Evolutionary conservation across 2,797 vertebrate species (phyloP), one percentile per base, ranked within the genome.

Genomic region (Helarctos malayanus): DNA sequence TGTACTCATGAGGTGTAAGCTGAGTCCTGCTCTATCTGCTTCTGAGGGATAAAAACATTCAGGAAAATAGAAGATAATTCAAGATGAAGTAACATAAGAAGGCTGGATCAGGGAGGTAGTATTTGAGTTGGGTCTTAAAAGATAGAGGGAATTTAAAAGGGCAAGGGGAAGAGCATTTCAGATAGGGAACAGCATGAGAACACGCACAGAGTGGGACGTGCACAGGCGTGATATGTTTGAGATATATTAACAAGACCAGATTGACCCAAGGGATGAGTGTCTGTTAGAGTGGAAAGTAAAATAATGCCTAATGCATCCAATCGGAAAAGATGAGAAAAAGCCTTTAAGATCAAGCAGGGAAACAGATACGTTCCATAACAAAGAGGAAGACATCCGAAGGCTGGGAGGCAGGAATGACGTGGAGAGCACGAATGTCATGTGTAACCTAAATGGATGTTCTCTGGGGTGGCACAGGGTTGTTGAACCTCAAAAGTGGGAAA

Each of bases 51-150:
- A 61, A 90, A 94, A 83, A 65, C 2, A 6, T 61, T 63, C 10
- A 54, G 54, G 8, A 94, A 87, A 92, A 18, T 25, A 88, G 38
- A 49, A 82, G 54, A 68, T 94, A 75, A 78, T 61, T 88, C n/a
- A 80, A 41, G 11, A 2, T 87, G 27, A 32, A 54, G 59, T 69
- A 93, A 32, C 7, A 71, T 54, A 47, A 16, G 4, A 71, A 35
- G 38, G 5, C 10, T 35, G 16, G 32, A 25, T 0, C 15, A 0
- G 23, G 12, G 21, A 76, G 15, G 10, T 16, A 15, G n/a, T 56
- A 35, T 27, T 91, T 87, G 65, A 83, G 10, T 29, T 52, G 14
- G 6, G 11, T 69, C 78, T 93, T 78, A 38, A 52, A 85, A 91
- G 63, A 68, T 4, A 45, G 45, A 94, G 29, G 11, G 16, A 78